A percentile compares a stretch with the other conserved stretches of the same genome.
These are phyloP conservation scores for Carassius auratus DNA, from an alignment of 2,113 vertebrate species.

Conservation along the genomic window DNA sequence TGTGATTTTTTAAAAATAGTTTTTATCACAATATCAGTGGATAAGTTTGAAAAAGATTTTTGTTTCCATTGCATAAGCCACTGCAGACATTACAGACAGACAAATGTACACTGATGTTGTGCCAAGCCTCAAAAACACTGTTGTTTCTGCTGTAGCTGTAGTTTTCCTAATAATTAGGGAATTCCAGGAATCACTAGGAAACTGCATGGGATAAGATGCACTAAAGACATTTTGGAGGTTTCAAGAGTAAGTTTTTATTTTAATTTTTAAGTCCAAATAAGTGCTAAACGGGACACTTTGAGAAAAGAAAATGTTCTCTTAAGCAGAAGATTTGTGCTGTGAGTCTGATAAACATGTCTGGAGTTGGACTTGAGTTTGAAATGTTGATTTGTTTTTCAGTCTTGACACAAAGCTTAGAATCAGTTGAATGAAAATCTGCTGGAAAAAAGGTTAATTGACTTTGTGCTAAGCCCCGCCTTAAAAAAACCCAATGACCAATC, in stretches of 20 bases:
- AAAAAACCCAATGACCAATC: background rate
- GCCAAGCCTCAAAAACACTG: conserved; percentile 63
- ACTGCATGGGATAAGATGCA: background rate
- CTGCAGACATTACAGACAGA: conserved; percentile 69
- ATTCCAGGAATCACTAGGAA: background rate
- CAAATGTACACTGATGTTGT: conserved; percentile 56
- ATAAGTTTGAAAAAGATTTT: conserved; percentile 72
- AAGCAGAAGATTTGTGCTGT: background rate
- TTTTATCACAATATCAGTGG: conserved; percentile 65
- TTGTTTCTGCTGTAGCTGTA: conserved; percentile 19
- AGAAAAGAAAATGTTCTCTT: background rate
- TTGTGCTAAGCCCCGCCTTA: conserved; percentile 12
- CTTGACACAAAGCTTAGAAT: conserved; percentile 12
- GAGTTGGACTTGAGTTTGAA: conserved; percentile 14
- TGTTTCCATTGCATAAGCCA: conserved; percentile 77
- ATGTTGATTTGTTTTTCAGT: conserved; percentile 10
- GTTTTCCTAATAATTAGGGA: conserved; percentile 5
- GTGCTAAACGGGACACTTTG: background rate
- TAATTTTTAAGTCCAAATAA: background rate
- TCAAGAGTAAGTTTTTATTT: background rate
- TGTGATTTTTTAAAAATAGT: conserved; percentile 53
- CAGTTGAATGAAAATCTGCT: conserved; percentile 6
- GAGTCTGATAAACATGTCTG: conserved; percentile 39
- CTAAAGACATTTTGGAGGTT: background rate
- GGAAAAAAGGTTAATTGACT: conserved; percentile 4